Evolutionary conservation across 1,140 invertebrate species (phyloP).

Genomic region (Drosophila ironensis): DNA sequence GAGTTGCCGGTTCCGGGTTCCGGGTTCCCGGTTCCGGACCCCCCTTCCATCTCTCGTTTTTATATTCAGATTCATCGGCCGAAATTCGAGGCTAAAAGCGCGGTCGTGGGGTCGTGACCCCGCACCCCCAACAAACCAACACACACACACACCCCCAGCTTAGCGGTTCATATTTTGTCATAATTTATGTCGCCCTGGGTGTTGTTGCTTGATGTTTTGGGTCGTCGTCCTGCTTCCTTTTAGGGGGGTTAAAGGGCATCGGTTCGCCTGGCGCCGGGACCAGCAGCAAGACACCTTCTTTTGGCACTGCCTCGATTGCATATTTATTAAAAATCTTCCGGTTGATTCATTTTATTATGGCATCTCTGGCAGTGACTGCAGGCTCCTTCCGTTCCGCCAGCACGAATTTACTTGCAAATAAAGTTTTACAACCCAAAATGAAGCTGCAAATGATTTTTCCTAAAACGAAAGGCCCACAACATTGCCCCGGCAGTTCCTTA

Average conservation of each 20-base stretch:
- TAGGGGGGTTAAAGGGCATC: neutral
- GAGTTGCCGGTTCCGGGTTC: neutral
- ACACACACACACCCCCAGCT: neutral
- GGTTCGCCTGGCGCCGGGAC: neutral
- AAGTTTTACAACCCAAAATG: no score
- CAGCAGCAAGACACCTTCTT: conserved; percentile 55
- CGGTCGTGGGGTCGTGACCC: conserved; percentile 43
- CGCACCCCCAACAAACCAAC: neutral
- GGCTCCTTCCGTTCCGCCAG: no score
- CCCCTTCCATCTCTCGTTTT: no score
- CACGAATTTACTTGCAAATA: no score
- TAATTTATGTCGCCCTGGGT: conserved; percentile 79
- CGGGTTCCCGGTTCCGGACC: neutral
- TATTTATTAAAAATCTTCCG: conserved; percentile 77
- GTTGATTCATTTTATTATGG: conserved; percentile 74
- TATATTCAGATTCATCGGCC: neutral
- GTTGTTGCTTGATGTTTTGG: conserved; percentile 62
- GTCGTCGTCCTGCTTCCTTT: neutral
- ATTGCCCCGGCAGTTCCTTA: no score
- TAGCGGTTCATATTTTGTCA: conserved; percentile 71
- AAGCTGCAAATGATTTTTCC: no score
- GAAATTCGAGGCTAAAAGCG: conserved; percentile 2
- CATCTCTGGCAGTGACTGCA: conserved; percentile 56
- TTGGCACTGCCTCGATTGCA: conserved; percentile 69
- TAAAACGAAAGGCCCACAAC: no score